phyloP scores from a whole-genome alignment of 2,113 vertebrate species.

The Zapus hudsonius region DNA sequence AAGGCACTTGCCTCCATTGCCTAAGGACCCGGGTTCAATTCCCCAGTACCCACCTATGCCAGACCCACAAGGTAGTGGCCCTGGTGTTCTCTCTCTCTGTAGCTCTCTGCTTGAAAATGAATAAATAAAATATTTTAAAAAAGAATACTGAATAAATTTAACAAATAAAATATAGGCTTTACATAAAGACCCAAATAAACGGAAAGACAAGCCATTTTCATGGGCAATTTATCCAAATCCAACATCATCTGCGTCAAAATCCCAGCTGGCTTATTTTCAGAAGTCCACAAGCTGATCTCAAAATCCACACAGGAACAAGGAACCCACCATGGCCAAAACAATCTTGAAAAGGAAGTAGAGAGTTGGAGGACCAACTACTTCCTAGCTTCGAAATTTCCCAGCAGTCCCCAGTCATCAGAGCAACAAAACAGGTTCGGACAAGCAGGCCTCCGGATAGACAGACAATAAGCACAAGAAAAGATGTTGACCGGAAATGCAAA shows the following conservation, averaged over 20 bases:
- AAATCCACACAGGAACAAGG: constrained; percentile 8
- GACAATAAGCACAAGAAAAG: not conserved
- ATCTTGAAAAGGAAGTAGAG: not conserved
- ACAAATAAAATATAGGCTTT: not conserved
- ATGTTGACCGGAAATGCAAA: constrained; percentile 11
- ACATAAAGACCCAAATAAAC: constrained; percentile 12
- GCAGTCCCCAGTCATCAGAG: not conserved
- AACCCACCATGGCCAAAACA: not conserved
- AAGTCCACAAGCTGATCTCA: not conserved
- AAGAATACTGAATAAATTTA: not conserved
- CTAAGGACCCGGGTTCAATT: no score
- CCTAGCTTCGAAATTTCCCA: constrained; percentile 1
- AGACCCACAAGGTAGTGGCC: no score
- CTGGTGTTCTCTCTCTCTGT: no score
- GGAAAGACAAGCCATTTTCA: not conserved
- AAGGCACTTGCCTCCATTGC: no score
- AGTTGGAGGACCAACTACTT: not conserved
- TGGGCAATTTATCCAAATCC: not conserved
- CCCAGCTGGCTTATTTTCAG: constrained; percentile 9
- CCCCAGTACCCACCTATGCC: no score
- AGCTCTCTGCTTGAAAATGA: no score
- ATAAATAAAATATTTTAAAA: no score
- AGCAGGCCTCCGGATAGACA: not conserved
- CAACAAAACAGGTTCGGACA: not conserved
- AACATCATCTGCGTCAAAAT: constrained; percentile 7